These are phyloP conservation scores for Diarsia rubi DNA, from an alignment of 2,888 invertebrate genomes.

Conservation along the genomic window DNA sequence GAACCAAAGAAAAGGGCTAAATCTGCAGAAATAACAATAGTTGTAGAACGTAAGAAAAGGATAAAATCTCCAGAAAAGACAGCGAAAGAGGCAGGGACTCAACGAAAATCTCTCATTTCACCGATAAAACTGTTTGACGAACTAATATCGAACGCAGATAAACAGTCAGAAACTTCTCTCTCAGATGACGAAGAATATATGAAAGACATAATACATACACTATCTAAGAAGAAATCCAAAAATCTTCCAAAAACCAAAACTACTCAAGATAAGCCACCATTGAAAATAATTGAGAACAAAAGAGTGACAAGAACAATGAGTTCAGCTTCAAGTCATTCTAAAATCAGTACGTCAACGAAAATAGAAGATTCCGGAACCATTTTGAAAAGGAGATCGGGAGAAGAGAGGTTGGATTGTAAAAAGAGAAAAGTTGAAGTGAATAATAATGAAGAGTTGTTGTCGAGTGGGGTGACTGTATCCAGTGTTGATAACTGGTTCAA, in stretches of 20 bases:
- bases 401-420: constrained; percentile 57
- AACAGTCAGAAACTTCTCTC: constrained; percentile 39
- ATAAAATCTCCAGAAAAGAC: not conserved
- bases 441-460: constrained; percentile 36
- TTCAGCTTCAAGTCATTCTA: constrained; percentile 49
- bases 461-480: constrained; percentile 69
- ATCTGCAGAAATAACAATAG: not conserved
- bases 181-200: constrained; percentile 64
- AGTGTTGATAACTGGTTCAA: constrained; percentile 80
- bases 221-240: constrained; percentile 40
- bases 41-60: constrained; percentile 1
- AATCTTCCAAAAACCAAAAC: not conserved
- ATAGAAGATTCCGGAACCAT: constrained; percentile 34
- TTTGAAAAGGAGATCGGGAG: constrained; percentile 63
- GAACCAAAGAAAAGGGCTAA: not conserved
- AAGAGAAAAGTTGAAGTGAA: constrained; percentile 62
- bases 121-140: constrained; percentile 76
- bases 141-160: constrained; percentile 48
- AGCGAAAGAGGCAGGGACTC: not conserved
- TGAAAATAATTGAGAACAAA: constrained; percentile 3
- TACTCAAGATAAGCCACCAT: not conserved
- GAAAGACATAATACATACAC: constrained; percentile 44
- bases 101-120: constrained; percentile 73
- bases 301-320: constrained; percentile 10
- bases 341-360: constrained; percentile 59